Evolutionary conservation across 2,888 invertebrate genomes (phyloP), one percentile per base, ranked within the genome.

Genomic region (Dicyrtomina minuta): DNA sequence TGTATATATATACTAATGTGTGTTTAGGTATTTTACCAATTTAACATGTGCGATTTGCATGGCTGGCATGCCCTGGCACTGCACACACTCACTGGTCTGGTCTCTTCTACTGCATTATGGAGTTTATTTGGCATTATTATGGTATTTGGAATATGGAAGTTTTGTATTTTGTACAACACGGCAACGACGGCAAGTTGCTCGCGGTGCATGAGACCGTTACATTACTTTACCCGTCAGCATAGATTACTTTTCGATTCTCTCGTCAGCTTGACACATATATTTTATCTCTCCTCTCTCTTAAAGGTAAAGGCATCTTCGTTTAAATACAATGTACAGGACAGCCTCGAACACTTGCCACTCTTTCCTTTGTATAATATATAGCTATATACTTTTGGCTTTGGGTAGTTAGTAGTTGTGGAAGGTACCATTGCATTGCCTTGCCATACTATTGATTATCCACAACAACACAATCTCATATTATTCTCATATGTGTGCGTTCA

Each of bases 161-260:
- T 51, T 10, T 6, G 15, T 51, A 51, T 6, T n/a, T n/a, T n/a
- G n/a, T n/a, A n/a, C n/a, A n/a, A n/a, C n/a, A n/a, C n/a, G n/a
- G n/a, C n/a, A n/a, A n/a, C n/a, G n/a, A n/a, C 17, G 17, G 20
- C 22, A 22, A 51, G 17, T 51, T 6, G 51, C 51, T 51, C 51
- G 51, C 20, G 51, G 51, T 51, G 51, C 22, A 51, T 51, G 51
- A 51, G 51, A 55, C 55, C 55, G 55, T 55, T 55, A 55, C 55
- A 15, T 55, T 55, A 55, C 55, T 55, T 55, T 55, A 55, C 55
- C 55, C 55, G 27, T 55, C 55, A 55, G 55, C 55, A 55, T 51
- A 51, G 24, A 26, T 55, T 55, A 26, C 26, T 55, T 55, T 55
- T 55, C 26, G 55, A 55, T 55, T 55, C 26, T 55, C 55, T 55